Conservation (phyloP, 2,888 invertebrate species). For the Ichneumon xanthorius region DNA sequence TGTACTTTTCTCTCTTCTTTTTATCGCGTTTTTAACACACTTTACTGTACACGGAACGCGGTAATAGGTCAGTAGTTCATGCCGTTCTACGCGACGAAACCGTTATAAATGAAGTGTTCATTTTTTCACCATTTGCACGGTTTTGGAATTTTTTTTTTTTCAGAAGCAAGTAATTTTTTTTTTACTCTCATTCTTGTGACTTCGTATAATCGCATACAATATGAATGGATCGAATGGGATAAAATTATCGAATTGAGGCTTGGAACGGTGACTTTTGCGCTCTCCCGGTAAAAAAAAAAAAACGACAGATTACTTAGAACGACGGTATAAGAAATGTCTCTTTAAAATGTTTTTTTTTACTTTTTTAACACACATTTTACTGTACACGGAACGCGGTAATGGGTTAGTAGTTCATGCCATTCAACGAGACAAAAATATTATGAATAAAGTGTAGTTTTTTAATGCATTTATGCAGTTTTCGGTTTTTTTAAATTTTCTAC, state of each 20-base stretch:
- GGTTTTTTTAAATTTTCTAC: slow-evolving; percentile 10
- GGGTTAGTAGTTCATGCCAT: slow-evolving; percentile 57
- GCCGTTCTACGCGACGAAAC: slow-evolving; percentile 51
- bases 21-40: background rate
- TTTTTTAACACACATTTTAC: background rate
- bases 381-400: background rate
- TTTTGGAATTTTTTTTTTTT: slow-evolving; percentile 4
- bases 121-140: background rate
- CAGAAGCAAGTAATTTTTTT: slow-evolving; percentile 53
- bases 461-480: background rate
- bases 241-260: background rate
- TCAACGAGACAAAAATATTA: slow-evolving; percentile 39
- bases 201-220: slow-evolving; percentile 48
- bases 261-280: background rate
- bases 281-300: background rate
- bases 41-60: background rate
- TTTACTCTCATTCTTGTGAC: slow-evolving; percentile 52
- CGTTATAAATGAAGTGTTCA: slow-evolving; percentile 35
- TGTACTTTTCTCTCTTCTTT: slow-evolving; percentile 21
- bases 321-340: background rate
- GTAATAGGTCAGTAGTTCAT: slow-evolving; percentile 39
- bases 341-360: background rate
- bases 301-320: background rate
- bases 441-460: slow-evolving; percentile 41
- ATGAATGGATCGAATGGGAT: slow-evolving; percentile 21